A percentile compares a stretch with the other conserved stretches of the same genome.
Conservation (phyloP, 2,888 invertebrate genomes). For the Chironomus riparius region DNA sequence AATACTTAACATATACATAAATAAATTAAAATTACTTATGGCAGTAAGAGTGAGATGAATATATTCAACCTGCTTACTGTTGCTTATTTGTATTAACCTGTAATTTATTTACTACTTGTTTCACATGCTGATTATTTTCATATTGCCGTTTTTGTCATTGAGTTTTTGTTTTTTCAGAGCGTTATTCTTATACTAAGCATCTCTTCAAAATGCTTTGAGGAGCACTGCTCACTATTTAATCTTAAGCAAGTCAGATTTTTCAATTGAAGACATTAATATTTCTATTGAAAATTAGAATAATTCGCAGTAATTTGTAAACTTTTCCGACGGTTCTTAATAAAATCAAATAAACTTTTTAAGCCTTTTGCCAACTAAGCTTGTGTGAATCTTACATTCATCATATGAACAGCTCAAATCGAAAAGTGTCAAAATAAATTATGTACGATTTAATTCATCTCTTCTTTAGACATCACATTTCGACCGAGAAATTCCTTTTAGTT, state of each 20-base stretch:
- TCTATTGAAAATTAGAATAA: background rate
- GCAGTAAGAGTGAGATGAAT: background rate
- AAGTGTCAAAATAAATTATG: background rate
- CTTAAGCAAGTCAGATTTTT: background rate
- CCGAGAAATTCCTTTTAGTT: background rate
- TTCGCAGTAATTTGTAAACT: background rate
- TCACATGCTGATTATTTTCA: background rate
- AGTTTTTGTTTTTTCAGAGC: too few species aligned
- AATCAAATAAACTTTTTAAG: background rate
- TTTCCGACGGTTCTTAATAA: background rate
- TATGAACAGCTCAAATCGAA: background rate
- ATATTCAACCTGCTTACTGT: background rate
- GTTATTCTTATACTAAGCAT: too few species aligned
- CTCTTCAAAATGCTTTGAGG: too few species aligned
- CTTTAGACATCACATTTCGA: background rate
- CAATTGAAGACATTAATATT: background rate
- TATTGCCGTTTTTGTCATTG: background rate
- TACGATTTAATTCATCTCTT: background rate
- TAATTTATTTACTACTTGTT: background rate
- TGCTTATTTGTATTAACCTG: conserved; percentile 10
- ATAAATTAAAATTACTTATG: background rate
- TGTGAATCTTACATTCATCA: background rate
- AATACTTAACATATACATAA: background rate
- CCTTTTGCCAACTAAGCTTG: background rate
- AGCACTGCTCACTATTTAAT: too few species aligned